phyloP scores from a whole-genome alignment of 1,140 invertebrate species.

The Drosophila ogumai region DNA sequence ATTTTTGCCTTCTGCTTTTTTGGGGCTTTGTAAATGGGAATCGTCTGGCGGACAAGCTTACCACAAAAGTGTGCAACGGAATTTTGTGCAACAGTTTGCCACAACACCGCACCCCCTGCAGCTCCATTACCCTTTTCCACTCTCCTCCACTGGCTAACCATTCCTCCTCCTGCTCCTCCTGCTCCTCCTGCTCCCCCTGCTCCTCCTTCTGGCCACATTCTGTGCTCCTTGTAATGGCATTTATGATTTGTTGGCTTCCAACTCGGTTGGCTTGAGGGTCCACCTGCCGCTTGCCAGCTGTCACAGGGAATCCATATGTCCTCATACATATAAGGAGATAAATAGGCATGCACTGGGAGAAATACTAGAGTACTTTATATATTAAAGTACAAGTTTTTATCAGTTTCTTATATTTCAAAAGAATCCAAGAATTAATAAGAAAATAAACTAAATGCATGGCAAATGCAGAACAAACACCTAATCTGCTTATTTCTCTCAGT shows the following conservation, averaged over 20 bases:
- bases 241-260: slow-evolving; percentile 73
- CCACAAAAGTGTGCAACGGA: slow-evolving; percentile 20
- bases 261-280: slow-evolving; percentile 19
- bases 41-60: slow-evolving; percentile 13
- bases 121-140: neutral
- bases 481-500: slow-evolving; percentile 3
- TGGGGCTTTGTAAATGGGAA: neutral
- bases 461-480: no score
- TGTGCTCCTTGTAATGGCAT: slow-evolving; percentile 57
- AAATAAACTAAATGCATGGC: no score
- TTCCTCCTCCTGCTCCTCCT: neutral
- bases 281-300: slow-evolving; percentile 55
- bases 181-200: no score
- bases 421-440: no score
- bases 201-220: neutral
- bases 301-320: slow-evolving; percentile 46
- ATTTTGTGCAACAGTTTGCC: slow-evolving; percentile 47
- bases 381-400: neutral
- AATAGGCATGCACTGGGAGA: slow-evolving; percentile 4
- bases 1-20: slow-evolving; percentile 1
- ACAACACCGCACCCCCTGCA: neutral
- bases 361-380: neutral
- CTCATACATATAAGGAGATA: slow-evolving; percentile 7
- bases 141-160: neutral
- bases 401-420: no score